A percentile compares a stretch with the other conserved stretches of the same genome.
These are phyloP conservation scores for Eulemur albifrons DNA, from an alignment of 2,797 vertebrate species.

Conservation along the genomic window DNA sequence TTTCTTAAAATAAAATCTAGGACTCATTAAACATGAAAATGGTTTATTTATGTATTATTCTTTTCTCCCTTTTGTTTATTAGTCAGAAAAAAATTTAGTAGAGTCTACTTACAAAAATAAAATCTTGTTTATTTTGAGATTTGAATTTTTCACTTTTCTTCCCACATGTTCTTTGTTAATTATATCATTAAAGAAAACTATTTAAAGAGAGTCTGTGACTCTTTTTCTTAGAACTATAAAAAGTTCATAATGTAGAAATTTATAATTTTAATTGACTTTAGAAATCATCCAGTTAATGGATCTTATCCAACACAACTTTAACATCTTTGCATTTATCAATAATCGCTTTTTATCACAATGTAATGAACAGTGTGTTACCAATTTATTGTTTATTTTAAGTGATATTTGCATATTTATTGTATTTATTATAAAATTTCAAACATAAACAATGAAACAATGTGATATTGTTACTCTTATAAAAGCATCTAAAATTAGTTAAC, in stretches of 20 bases:
- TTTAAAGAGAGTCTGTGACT: constrained; percentile 2
- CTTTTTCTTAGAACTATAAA: neutral
- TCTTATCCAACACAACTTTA: neutral
- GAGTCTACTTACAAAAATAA: constrained; percentile 6
- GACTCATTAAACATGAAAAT: neutral
- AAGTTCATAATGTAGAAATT: neutral
- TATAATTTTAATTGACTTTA: neutral
- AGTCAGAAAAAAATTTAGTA: constrained; percentile 1
- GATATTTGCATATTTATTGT: neutral
- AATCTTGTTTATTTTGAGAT: neutral
- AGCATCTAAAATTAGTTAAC: neutral
- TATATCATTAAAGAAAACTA: neutral
- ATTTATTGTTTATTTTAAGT: neutral
- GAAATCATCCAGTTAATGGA: neutral
- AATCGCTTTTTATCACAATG: neutral
- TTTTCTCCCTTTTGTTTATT: neutral
- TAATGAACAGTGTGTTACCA: neutral
- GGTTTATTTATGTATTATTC: neutral
- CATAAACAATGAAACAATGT: neutral
- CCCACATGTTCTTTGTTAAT: neutral
- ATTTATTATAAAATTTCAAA: neutral
- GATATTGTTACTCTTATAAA: neutral
- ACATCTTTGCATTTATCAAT: neutral
- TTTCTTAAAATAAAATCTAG: neutral
- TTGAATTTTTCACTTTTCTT: neutral